A percentile compares a stretch with the other conserved stretches of the same genome.
Evolutionary conservation across 2,797 vertebrate species (phyloP).

Genomic region (Macropus fuliginosus): DNA sequence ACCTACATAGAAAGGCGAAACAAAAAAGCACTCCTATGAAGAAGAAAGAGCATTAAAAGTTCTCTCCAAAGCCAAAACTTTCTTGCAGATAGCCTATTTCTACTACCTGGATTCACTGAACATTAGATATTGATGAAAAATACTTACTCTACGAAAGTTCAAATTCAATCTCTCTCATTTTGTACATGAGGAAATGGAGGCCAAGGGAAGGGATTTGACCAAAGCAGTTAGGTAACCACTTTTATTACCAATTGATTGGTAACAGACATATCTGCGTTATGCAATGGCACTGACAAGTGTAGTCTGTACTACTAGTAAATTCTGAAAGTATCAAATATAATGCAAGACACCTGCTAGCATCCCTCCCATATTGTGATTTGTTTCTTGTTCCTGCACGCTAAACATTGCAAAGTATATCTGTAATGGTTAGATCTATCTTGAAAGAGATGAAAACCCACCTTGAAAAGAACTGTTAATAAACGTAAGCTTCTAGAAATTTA

Average conservation of each 20-base stretch:
- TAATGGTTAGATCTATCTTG: not conserved
- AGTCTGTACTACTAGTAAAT: not conserved
- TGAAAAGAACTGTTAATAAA: not conserved
- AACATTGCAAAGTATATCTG: not conserved
- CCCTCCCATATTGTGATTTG: not conserved
- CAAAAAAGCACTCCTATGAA: not conserved
- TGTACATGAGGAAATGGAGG: not conserved
- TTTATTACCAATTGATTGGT: not conserved
- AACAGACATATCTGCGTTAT: not conserved
- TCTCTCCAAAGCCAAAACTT: not conserved
- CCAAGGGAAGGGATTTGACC: not conserved
- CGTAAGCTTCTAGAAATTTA: not conserved
- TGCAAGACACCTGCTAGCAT: not conserved
- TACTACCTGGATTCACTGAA: not conserved
- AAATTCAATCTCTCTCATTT: not conserved
- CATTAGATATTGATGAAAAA: not conserved
- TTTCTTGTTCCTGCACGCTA: not conserved
- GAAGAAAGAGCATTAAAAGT: not conserved
- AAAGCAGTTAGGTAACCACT: not conserved
- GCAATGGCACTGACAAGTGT: not conserved
- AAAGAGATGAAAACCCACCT: not conserved
- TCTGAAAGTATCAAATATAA: not conserved
- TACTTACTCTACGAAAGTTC: not conserved
- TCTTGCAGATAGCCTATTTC: rapidly evolving
- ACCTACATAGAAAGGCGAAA: not conserved